Conservation (phyloP, 2,797 vertebrate genomes). For the Balearica regulorum region DNA sequence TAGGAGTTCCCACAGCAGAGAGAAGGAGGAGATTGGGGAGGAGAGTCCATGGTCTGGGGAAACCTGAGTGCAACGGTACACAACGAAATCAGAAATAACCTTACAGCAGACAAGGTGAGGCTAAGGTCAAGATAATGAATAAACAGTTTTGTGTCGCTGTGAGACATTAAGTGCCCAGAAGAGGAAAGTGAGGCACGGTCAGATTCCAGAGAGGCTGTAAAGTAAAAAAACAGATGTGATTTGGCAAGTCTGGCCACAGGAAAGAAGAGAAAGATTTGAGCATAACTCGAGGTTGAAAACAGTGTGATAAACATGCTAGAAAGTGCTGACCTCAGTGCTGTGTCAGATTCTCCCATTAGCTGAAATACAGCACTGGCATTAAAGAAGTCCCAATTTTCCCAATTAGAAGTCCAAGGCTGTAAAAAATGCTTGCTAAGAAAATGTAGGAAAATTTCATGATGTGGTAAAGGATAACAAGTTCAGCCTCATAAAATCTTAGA, state of each 20-base stretch:
- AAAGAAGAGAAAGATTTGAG: background rate
- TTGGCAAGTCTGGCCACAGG: background rate
- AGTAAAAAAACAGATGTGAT: background rate
- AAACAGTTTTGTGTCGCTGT: background rate
- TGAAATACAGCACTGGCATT: constrained; percentile 25
- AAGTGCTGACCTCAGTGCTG: constrained; percentile 21
- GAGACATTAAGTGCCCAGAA: background rate
- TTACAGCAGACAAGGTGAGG: background rate
- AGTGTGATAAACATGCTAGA: background rate
- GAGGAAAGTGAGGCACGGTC: background rate
- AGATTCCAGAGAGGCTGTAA: background rate
- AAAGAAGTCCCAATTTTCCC: constrained; percentile 35
- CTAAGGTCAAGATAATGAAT: background rate
- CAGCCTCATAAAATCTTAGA: background rate
- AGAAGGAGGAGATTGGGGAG: background rate
- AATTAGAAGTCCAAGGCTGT: constrained; percentile 26
- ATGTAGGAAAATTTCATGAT: background rate
- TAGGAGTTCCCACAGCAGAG: background rate
- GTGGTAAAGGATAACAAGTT: background rate
- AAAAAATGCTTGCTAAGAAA: constrained; percentile 41
- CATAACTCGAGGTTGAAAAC: background rate
- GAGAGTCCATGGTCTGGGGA: background rate
- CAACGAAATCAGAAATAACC: background rate
- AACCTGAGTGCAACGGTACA: accelerated
- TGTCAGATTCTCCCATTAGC: constrained; percentile 21